phyloP scores from a whole-genome alignment of 2,888 invertebrate genomes.

The Dynastes tityus region DNA sequence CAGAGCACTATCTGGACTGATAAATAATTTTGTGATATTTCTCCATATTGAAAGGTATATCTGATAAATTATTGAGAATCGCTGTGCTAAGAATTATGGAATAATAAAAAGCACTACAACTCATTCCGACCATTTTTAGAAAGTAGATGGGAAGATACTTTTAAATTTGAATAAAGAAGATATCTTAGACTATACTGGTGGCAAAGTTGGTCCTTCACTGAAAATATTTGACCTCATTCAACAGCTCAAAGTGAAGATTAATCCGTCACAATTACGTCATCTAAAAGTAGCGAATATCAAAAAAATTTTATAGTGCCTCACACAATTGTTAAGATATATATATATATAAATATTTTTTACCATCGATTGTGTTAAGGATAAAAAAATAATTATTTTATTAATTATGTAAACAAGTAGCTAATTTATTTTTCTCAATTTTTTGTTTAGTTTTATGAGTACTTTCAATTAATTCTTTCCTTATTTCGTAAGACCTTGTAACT shows the following conservation, averaged over 20 bases:
- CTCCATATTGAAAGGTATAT: no score
- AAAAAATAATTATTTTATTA: constrained; percentile 22
- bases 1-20: no score
- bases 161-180: constrained; percentile 90
- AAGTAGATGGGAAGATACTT: constrained; percentile 87
- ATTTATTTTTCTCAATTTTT: constrained; percentile 36
- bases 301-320: constrained; percentile 77
- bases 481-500: not conserved
- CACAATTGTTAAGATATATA: constrained; percentile 49
- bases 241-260: constrained; percentile 89
- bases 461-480: not conserved
- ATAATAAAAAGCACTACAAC: no score
- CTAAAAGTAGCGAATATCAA: constrained; percentile 77
- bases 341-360: constrained; percentile 46
- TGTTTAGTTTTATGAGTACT: constrained; percentile 34
- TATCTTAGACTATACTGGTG: constrained; percentile 89
- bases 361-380: constrained; percentile 6
- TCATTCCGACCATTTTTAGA: constrained; percentile 69
- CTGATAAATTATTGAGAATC: no score
- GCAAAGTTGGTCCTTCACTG: constrained; percentile 95
- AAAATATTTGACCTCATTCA: constrained; percentile 95
- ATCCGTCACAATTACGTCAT: constrained; percentile 79
- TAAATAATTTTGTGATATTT: no score
- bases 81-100: no score
- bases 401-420: constrained; percentile 29